Conservation (phyloP, 2,797 vertebrate genomes). For the Megaceryle alcyon region DNA sequence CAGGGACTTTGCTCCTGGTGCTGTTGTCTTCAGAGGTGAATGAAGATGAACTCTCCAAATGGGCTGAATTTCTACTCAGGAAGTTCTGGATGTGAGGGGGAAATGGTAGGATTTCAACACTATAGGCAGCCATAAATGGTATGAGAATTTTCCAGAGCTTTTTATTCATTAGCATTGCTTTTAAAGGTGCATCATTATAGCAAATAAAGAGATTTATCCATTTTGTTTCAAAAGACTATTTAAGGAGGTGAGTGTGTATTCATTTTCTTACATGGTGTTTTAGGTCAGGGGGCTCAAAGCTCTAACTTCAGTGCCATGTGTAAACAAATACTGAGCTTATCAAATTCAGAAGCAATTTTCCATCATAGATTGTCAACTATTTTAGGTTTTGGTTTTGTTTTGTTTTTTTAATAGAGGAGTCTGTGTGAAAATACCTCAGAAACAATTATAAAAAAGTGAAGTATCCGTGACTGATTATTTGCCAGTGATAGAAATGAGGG, state of each 20-base stretch:
- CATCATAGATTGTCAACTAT: background rate
- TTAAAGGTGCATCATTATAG: accelerated
- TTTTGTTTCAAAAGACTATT: background rate
- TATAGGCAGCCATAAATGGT: background rate
- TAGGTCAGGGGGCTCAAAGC: background rate
- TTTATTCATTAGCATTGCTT: accelerated
- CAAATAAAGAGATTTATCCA: accelerated
- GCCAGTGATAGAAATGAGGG: background rate
- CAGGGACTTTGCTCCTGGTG: background rate
- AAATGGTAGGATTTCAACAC: background rate
- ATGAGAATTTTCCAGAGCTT: accelerated
- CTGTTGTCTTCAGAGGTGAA: background rate
- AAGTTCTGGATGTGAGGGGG: background rate
- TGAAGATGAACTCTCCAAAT: background rate
- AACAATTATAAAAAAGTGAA: background rate
- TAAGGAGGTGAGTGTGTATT: background rate
- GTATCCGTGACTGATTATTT: background rate
- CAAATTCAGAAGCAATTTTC: background rate
- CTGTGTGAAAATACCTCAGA: background rate
- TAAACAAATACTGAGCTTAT: background rate
- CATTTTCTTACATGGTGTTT: background rate
- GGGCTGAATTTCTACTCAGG: background rate
- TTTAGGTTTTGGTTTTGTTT: background rate
- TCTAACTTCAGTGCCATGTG: accelerated
- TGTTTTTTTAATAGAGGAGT: background rate